A percentile compares a stretch with the other conserved stretches of the same genome.
Conservation (phyloP, 2,888 invertebrate genomes). For the Hybos culiciformis region DNA sequence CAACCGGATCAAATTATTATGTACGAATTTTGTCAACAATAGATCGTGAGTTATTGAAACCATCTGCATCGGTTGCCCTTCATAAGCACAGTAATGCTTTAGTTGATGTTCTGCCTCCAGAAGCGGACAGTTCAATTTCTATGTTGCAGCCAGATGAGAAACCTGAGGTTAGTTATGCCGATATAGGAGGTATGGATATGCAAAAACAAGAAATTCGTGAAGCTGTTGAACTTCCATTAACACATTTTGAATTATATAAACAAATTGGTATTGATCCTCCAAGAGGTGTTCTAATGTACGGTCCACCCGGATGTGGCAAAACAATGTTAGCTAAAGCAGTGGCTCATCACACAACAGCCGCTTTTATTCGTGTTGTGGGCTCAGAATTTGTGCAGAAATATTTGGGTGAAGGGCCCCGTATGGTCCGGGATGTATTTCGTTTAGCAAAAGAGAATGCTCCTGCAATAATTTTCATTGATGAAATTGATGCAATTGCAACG, state of each 20-base stretch:
- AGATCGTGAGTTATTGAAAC: slow-evolving; percentile 91
- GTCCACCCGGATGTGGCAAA: slow-evolving; percentile 99
- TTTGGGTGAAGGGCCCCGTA: slow-evolving; percentile 95
- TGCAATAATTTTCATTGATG: slow-evolving; percentile 99
- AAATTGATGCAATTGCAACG: slow-evolving; percentile 99
- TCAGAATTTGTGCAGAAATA: slow-evolving; percentile 99
- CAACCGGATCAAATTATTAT: slow-evolving; percentile 98
- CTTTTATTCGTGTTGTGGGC: slow-evolving; percentile 97
- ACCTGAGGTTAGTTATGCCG: slow-evolving; percentile 92
- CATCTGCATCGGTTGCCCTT: slow-evolving; percentile 94
- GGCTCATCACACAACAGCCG: slow-evolving; percentile 96
- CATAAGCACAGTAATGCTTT: slow-evolving; percentile 99
- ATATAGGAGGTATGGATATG: slow-evolving; percentile 99
- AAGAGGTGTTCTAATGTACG: slow-evolving; percentile 95
- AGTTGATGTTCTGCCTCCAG: slow-evolving; percentile 96
- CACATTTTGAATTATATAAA: slow-evolving; percentile 96
- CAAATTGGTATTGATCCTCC: slow-evolving; percentile 99
- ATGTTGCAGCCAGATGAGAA: slow-evolving; percentile 97
- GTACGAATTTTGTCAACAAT: slow-evolving; percentile 97
- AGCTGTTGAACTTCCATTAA: slow-evolving; percentile 94
- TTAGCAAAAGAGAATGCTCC: slow-evolving; percentile 98
- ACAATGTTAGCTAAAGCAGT: slow-evolving; percentile 99
- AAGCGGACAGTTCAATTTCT: slow-evolving; percentile 97
- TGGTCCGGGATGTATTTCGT: slow-evolving; percentile 98
- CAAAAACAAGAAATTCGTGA: slow-evolving; percentile 99